These are phyloP conservation scores for Petrocephalus sullivani DNA, from an alignment of 2,797 vertebrate species.

Conservation along the genomic window DNA sequence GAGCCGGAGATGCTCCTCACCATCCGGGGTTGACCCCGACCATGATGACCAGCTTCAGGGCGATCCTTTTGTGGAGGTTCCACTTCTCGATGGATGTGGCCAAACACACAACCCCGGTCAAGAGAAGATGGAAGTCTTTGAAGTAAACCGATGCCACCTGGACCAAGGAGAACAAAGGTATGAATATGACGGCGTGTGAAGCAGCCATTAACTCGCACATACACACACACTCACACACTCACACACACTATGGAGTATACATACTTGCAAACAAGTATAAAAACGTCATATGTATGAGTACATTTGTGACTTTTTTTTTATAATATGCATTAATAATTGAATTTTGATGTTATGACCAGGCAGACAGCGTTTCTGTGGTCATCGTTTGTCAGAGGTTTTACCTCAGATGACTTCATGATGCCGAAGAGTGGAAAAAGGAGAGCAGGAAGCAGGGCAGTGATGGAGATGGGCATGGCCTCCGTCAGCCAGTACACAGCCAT, in stretches of 20 bases:
- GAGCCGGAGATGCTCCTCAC: slow-evolving; percentile 49
- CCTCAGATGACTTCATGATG: slow-evolving; percentile 73
- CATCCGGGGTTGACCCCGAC: slow-evolving; percentile 83
- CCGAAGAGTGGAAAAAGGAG: slow-evolving; percentile 80
- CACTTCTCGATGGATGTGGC: slow-evolving; percentile 89
- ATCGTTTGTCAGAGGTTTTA: slow-evolving; percentile 38
- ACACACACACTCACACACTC: not conserved
- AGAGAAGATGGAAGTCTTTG: slow-evolving; percentile 83
- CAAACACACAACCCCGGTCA: slow-evolving; percentile 83
- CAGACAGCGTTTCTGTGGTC: not conserved
- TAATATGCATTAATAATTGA: not conserved
- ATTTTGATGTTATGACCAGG: not conserved
- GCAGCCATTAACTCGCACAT: not conserved
- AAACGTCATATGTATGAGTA: not conserved
- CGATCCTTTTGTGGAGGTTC: slow-evolving; percentile 86
- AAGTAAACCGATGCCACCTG: slow-evolving; percentile 84
- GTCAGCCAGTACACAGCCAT: slow-evolving; percentile 80
- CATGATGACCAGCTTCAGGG: slow-evolving; percentile 77
- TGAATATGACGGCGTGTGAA: not conserved
- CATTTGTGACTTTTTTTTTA: not conserved
- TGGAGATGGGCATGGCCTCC: slow-evolving; percentile 73
- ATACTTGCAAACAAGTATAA: not conserved
- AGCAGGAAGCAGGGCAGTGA: slow-evolving; percentile 79
- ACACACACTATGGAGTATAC: not conserved
- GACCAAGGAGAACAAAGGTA: slow-evolving; percentile 26